Conservation (phyloP, 92 coral and sea anemone species). For the Ricordea florida region DNA sequence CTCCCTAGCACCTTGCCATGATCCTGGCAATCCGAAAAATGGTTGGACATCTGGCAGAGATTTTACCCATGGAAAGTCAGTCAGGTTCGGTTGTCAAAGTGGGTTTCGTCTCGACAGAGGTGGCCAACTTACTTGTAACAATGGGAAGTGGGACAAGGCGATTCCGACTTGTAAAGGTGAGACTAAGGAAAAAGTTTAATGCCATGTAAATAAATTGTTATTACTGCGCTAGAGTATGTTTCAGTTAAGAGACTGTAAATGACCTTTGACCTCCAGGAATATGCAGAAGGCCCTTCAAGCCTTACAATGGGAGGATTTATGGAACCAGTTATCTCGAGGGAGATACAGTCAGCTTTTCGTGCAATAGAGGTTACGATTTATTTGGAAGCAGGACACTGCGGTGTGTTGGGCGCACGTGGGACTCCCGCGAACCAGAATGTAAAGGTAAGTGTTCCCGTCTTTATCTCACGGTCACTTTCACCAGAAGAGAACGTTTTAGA, state of each 20-base stretch:
- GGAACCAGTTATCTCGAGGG: constrained; percentile 33
- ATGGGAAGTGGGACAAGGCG: constrained; percentile 15
- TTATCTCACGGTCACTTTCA: background rate
- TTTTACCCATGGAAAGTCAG: constrained; percentile 16
- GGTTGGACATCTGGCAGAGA: constrained; percentile 10
- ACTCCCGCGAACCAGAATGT: constrained; percentile 18
- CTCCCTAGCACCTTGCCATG: constrained; percentile 27
- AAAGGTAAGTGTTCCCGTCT: constrained; percentile 17
- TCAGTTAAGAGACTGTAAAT: background rate
- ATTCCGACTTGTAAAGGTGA: constrained; percentile 49
- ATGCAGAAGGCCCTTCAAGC: background rate
- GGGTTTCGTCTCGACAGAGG: constrained; percentile 7
- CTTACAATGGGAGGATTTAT: background rate
- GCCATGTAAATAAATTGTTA: background rate
- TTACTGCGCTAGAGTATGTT: background rate
- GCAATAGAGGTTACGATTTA: constrained; percentile 36
- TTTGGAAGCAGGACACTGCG: constrained; percentile 15
- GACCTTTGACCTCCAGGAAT: background rate
- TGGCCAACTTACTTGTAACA: constrained; percentile 1
- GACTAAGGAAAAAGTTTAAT: constrained; percentile 8
- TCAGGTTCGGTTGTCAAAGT: constrained; percentile 3
- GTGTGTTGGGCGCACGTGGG: constrained; percentile 21
- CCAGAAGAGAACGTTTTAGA: no score
- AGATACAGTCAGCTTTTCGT: constrained; percentile 32
- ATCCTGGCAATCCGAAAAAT: constrained; percentile 16